phyloP scores from a whole-genome alignment of 2,113 vertebrate genomes.

The Lepus americanus region DNA sequence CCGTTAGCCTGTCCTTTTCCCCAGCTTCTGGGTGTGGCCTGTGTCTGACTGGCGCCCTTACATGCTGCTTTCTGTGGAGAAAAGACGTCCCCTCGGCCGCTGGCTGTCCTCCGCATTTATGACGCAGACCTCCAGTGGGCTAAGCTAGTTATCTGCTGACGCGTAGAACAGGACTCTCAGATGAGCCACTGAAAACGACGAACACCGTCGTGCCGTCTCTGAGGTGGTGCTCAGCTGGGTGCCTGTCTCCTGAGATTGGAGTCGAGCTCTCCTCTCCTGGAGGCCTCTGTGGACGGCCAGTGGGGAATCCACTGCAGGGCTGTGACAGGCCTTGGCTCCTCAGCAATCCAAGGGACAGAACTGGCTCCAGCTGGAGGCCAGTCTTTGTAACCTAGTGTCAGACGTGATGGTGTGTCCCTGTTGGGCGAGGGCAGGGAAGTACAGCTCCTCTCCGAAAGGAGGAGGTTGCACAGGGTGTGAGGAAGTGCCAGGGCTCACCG shows the following conservation, averaged over 20 bases:
- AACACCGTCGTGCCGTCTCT: background rate
- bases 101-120: background rate
- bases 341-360: background rate
- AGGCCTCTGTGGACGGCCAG: background rate
- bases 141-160: background rate
- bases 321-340: background rate
- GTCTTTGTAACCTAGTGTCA: background rate
- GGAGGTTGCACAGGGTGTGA: background rate
- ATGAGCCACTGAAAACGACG: conserved; percentile 15
- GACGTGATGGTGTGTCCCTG: background rate
- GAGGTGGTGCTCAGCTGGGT: background rate
- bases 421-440: background rate
- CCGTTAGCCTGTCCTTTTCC: background rate
- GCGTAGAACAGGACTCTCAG: background rate
- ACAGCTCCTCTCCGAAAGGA: background rate
- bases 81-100: background rate
- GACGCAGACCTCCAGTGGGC: background rate
- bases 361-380: background rate
- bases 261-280: background rate
- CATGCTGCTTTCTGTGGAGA: background rate
- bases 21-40: background rate
- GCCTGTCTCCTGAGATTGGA: background rate
- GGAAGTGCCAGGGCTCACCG: background rate
- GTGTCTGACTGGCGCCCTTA: background rate
- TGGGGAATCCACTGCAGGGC: background rate